Base-by-base conservation (phyloP, 2,113 vertebrate species). In the Syrmaticus mikado region DNA sequence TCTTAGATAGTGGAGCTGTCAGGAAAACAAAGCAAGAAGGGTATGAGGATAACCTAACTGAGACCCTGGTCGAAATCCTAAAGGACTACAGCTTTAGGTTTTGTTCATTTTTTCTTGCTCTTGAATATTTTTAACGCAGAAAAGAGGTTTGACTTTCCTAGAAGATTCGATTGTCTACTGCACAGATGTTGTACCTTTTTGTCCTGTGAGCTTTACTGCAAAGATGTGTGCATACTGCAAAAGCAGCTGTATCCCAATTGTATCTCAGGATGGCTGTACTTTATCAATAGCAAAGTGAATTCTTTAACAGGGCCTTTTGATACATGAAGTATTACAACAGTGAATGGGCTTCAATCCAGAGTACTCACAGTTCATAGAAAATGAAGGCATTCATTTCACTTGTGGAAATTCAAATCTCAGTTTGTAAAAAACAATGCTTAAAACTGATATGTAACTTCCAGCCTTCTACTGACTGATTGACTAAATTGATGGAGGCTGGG, bases 81-180 rank as follows among this genome's bases (percentile, higher is more conserved):
- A 80, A 81, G 24, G 30, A 85, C n/a, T 55, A 19, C 34, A 82
- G 32, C 17, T 65, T 89, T 46, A 92, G 82, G 38, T 72, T 86
- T 84, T 86, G 18, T 64, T 89, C 9, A 22, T 24, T 4, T 55
- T 64, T 92, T 65, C 38, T 84, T 84, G 48, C 48, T 89, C 81
- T 85, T 71, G 24, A 83, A 2, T 66, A 92, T 38, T 46, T 90
- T 94, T 46, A 90, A 84, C 34, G 88, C 19, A 68, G 52, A 91
- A 93, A 67, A 10, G 5, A 43, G 12, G 19, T 55, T 82, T 55
- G 17, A 84, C 65, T 86, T 82, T 72, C 61, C 57, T 75, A 76
- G 40, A 79, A 78, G 25, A 48, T 75, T 21, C 65, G 86, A 50
- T 8, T 64, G 61, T 62, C 7, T 74, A 15, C 13, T 77, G 12